Percentiles rank a stretch among this genome's conserved stretches.
Evolutionary conservation across 2,888 invertebrate species (phyloP).

Genomic region (Mimachlamys varia): DNA sequence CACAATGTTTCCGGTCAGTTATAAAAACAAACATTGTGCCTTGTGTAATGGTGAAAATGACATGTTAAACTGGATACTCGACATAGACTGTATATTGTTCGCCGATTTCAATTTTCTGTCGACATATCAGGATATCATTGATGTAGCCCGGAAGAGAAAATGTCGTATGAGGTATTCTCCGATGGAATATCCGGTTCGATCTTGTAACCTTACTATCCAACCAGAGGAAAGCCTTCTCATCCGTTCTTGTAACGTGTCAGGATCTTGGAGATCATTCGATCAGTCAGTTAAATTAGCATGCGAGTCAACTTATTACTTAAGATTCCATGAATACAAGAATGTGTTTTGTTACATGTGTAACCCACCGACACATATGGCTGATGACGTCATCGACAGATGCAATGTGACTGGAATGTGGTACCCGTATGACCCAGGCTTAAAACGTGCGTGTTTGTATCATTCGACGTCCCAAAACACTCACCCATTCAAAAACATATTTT

Average conservation of each 20-base stretch:
- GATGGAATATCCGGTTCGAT: too few species aligned
- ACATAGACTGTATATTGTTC: not conserved
- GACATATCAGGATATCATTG: constrained; percentile 36
- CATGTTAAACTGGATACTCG: not conserved
- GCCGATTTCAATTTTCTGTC: constrained; percentile 41
- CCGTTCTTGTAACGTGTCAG: constrained; percentile 23
- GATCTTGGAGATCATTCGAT: constrained; percentile 7
- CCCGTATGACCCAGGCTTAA: not conserved
- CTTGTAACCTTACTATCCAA: not conserved
- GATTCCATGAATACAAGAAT: constrained; percentile 32
- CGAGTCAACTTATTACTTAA: not conserved
- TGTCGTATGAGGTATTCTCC: not conserved
- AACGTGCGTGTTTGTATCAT: not conserved
- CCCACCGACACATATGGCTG: constrained; percentile 2
- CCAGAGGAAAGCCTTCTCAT: not conserved
- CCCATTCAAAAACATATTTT: constrained; percentile 55
- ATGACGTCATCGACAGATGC: constrained; percentile 39
- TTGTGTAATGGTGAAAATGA: constrained; percentile 8
- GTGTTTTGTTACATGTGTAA: constrained; percentile 43
- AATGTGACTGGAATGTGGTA: constrained; percentile 40
- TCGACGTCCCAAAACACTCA: not conserved
- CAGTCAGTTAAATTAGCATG: not conserved
- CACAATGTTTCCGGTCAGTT: not conserved
- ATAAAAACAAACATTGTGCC: constrained; percentile 33
- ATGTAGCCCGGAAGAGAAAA: not conserved